Evolutionary conservation across 2,888 invertebrate genomes (phyloP), one percentile per base, ranked within the genome.

Genomic region (Hyppa rectilinea): DNA sequence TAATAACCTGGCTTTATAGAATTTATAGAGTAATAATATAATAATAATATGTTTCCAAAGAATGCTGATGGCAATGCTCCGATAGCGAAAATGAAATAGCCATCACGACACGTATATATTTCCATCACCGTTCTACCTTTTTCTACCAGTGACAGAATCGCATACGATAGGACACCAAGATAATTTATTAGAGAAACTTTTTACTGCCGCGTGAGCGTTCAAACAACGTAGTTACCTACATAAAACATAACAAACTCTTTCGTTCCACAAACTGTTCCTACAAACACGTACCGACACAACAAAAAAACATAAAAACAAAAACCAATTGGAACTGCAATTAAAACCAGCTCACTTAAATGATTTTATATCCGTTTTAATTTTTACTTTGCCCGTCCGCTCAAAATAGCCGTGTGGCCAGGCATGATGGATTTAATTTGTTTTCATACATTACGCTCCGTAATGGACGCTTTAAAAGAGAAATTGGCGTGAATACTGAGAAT

Each of bases 331-430:
- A 63, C 31, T 63, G 65, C 80, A 80, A 75, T 70, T 75, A 56
- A 70, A 78, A 66, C 61, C 61, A 53, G 66, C 40, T 55, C 59
- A 80, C 75, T 75, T 58, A 65, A 80, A 80, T 53, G 58, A 78
- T 62, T 80, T 74, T 74, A 66, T 62, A 65, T 62, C 68, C 64
- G 49, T 68, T 78, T 77, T 65, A 69, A 64, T 79, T 78, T 79
- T 79, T 64, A 68, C 60, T 43, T 31, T 61, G 29, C 34, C 36
- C 12, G 45, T n/a, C 23, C 49, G 29, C 23, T 45, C 47, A 73
- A 73, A 58, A 73, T 79, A 38, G 64, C 40, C 40, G 58, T 26
- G 5, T 64, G 52, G 52, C 14, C 31, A 65, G 31, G 38, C 63
- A 47, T 64, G 49, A 74, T 68, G 47, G 26, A 78, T 75, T 74